Conservation (phyloP, 2,797 vertebrate species). For the Sitta carolinensis region DNA sequence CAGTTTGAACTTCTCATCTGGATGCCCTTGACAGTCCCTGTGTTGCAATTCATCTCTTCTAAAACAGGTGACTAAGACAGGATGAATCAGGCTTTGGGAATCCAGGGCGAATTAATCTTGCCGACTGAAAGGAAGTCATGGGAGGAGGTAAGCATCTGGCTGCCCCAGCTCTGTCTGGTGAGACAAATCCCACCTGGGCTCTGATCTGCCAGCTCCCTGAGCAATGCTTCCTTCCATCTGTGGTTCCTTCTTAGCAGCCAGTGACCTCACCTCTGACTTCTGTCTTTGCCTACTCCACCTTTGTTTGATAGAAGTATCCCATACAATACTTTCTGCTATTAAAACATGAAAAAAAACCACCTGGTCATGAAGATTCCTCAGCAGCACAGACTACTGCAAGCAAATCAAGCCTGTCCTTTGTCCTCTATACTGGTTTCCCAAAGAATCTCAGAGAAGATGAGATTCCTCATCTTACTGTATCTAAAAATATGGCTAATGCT, state of each 20-base stretch:
- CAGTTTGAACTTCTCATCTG: conserved; percentile 1
- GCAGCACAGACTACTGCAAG: neutral
- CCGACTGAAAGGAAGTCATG: neutral
- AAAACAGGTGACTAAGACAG: conserved; percentile 7
- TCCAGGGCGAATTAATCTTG: neutral
- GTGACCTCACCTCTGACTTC: neutral
- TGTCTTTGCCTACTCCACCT: conserved; percentile 7
- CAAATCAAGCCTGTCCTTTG: neutral
- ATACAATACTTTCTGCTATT: neutral
- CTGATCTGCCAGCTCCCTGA: neutral
- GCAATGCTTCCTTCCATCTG: neutral
- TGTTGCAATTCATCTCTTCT: neutral
- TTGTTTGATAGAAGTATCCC: neutral
- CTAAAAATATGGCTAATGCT: conserved; percentile 4
- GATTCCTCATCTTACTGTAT: neutral
- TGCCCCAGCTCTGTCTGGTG: neutral
- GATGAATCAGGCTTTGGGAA: neutral
- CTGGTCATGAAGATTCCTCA: neutral
- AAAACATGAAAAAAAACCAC: neutral
- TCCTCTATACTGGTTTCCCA: neutral
- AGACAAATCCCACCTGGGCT: conserved; percentile 35
- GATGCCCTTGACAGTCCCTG: neutral
- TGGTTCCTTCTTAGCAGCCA: conserved; percentile 4
- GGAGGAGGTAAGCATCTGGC: neutral
- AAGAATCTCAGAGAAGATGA: neutral